Percentiles rank a stretch among this genome's conserved stretches.
Evolutionary conservation across 1,140 invertebrate genomes (phyloP).

Genomic region (Oscheius sp.): DNA sequence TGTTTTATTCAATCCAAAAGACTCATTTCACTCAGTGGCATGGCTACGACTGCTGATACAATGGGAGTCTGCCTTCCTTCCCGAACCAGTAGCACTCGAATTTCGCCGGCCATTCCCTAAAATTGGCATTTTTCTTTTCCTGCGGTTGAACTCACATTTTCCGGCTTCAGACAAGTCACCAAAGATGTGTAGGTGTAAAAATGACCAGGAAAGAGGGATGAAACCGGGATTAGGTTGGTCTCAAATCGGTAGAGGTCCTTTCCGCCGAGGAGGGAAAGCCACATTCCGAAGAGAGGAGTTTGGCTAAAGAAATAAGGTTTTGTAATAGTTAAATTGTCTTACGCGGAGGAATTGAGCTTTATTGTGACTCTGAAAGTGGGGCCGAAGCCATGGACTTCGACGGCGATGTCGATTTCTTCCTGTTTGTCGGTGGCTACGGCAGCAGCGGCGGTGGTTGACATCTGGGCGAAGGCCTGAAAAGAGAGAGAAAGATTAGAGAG

Average conservation of each 20-base stretch:
- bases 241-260: background rate
- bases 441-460: background rate
- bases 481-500: background rate
- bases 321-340: background rate
- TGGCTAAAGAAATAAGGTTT: background rate
- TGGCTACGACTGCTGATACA: slow-evolving; percentile 3
- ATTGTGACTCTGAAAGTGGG: background rate
- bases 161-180: background rate
- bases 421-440: background rate
- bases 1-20: background rate
- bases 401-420: background rate
- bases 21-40: slow-evolving; percentile 27
- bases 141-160: background rate
- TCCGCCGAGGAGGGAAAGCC: background rate
- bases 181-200: slow-evolving; percentile 5
- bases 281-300: background rate
- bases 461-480: background rate
- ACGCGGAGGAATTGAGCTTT: background rate
- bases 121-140: background rate
- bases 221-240: background rate
- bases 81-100: background rate
- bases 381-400: background rate
- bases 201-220: background rate
- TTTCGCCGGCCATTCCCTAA: slow-evolving; percentile 1
- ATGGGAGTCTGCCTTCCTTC: slow-evolving; percentile 2